phyloP scores from a whole-genome alignment of 2,113 vertebrate genomes.

The Syrrhaptes paradoxus region DNA sequence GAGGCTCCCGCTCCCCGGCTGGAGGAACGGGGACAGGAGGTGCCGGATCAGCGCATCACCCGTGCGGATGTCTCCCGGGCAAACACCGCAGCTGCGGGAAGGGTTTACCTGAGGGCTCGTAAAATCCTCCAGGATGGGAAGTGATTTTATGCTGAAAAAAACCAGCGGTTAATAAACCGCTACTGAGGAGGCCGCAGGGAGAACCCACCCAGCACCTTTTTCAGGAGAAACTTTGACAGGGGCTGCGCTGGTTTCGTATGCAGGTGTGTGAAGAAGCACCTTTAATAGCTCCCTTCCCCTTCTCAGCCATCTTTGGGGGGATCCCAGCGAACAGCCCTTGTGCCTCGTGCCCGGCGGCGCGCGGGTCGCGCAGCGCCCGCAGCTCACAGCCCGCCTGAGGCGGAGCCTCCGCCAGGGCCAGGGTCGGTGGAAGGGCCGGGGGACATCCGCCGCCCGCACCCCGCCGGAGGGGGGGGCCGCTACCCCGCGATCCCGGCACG shows the following conservation, averaged over 20 bases:
- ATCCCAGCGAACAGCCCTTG: not conserved
- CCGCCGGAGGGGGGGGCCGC: not conserved
- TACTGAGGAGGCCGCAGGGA: not conserved
- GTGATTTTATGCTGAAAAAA: not conserved
- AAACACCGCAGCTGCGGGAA: not conserved
- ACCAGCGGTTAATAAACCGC: not conserved
- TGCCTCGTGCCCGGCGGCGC: not conserved
- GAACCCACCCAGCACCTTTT: not conserved
- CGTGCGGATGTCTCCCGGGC: rapidly evolving
- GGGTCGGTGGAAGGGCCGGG: rapidly evolving
- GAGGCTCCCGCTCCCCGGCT: not conserved
- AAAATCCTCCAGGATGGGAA: not conserved
- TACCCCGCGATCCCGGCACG: not conserved
- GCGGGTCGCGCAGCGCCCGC: not conserved
- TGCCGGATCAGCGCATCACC: not conserved
- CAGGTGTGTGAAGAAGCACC: not conserved
- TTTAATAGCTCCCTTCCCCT: too few relatives aligned
- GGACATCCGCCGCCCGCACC: not conserved
- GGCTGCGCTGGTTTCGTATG: not conserved
- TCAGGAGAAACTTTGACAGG: not conserved
- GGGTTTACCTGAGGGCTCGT: not conserved
- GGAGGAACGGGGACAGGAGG: not conserved
- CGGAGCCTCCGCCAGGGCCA: not conserved
- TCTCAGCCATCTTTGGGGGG: not conserved
- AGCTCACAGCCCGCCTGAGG: not conserved